A percentile compares a stretch with the other conserved stretches of the same genome.
Evolutionary conservation across 2,797 vertebrate species (phyloP).

Genomic region (Limosa lapponica): DNA sequence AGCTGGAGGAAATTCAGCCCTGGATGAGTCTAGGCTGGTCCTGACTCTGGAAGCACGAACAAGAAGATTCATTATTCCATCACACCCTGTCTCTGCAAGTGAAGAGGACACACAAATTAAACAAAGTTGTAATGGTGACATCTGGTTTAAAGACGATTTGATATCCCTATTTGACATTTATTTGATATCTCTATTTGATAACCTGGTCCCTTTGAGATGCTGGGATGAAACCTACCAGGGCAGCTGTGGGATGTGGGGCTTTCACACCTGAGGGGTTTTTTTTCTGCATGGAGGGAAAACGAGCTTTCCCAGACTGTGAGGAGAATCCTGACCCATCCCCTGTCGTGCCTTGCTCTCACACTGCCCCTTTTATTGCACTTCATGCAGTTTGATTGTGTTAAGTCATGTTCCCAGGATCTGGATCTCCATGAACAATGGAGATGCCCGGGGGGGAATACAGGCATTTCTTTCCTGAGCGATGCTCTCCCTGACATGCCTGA

Average conservation of each 20-base stretch:
- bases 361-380: not conserved
- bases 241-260: not conserved
- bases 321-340: not conserved
- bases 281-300: not conserved
- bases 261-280: not conserved
- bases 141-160: not conserved
- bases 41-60: not conserved
- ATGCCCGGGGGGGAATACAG: not conserved
- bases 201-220: not conserved
- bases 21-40: not conserved
- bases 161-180: not conserved
- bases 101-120: accelerated
- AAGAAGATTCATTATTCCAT: not conserved
- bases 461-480: accelerated
- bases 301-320: not conserved
- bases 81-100: not conserved
- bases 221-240: not conserved
- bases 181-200: not conserved
- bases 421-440: not conserved
- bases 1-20: not conserved
- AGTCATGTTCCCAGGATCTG: not conserved
- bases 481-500: not conserved
- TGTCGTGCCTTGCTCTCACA: accelerated
- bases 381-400: not conserved
- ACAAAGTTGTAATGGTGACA: not conserved